These are phyloP conservation scores for Polietes domitor DNA, from an alignment of 2,888 invertebrate genomes.

Conservation along the genomic window DNA sequence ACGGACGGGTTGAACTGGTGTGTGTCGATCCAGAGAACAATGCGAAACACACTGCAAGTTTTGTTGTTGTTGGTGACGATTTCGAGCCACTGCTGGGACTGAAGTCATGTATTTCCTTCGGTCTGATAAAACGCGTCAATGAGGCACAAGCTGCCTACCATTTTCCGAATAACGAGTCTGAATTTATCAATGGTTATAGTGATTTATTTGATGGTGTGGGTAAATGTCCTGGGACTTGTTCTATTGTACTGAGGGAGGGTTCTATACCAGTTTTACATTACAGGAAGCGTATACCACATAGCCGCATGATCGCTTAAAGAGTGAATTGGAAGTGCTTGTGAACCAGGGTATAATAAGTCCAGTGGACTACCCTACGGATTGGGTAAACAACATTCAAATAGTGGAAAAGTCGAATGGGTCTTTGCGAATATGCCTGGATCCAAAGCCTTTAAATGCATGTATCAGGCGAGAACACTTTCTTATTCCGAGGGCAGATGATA, in stretches of 20 bases:
- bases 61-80: constrained; percentile 43
- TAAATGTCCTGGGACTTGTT: constrained; percentile 57
- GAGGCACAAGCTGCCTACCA: constrained; percentile 70
- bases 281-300: constrained; percentile 66
- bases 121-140: constrained; percentile 45
- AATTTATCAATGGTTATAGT: not conserved
- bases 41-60: not conserved
- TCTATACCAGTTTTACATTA: constrained; percentile 65
- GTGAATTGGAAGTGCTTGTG: constrained; percentile 63
- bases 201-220: constrained; percentile 64
- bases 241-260: constrained; percentile 61
- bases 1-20: constrained; percentile 28
- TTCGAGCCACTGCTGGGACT: constrained; percentile 47
- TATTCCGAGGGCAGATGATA: constrained; percentile 71
- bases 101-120: constrained; percentile 17
- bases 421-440: constrained; percentile 68
- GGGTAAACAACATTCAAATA: constrained; percentile 69
- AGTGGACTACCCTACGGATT: constrained; percentile 68
- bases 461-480: constrained; percentile 70
- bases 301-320: constrained; percentile 52
- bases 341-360: constrained; percentile 61
- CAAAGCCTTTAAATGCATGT: constrained; percentile 69
- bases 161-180: constrained; percentile 42
- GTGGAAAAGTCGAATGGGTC: constrained; percentile 68
- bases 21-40: constrained; percentile 16